Evolutionary conservation across 1,140 invertebrate genomes (phyloP), one percentile per base, ranked within the genome.

Genomic region (Samia ricini): DNA sequence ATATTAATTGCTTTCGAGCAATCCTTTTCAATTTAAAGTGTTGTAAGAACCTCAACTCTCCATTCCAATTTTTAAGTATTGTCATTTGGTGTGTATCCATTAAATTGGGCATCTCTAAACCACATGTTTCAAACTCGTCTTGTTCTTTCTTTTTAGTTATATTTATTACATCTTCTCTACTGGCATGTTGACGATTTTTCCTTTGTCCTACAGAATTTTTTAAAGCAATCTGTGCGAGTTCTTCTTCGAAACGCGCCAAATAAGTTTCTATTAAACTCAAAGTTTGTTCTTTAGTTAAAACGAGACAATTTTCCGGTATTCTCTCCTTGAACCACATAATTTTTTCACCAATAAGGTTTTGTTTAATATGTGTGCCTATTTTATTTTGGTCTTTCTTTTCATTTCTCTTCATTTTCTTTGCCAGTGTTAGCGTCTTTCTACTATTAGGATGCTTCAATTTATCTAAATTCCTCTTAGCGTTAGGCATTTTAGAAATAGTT

Each of bases 391-490:
- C 92, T 79, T 93, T 93, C 65, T 92, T 92, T 23, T 91, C 91
- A 64, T 92, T 88, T 69, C 93, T 94, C 58, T 93, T 93, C 10
- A 93, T 86, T 77, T 95, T 93, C 77, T 94, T 95, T 2, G 91
- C 90, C 29, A 96, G 82, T 12, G 94, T 93, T 65, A 93, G 91
- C 1, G 94, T 94, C 90, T 95, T 96, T 68, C 95, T 92, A 68
- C 95, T 96, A 74, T 95, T 95, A 7, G 95, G 95, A 88, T 96
- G 95, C 74, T 95, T 95, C 56, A 92, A 90, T 81, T 94, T 93
- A 22, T 91, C 83, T 15, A 94, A 66, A 69, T 68, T 82, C 55
- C 77, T 74, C 56, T 82, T 90, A 55, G 77, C 56, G 66, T 86
- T 87, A 48, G 83, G 81, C 88, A 90, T 90, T 72, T 76, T 22